These are phyloP conservation scores for Girardia tigrina DNA, from an alignment of 2,888 invertebrate genomes.

Conservation along the genomic window DNA sequence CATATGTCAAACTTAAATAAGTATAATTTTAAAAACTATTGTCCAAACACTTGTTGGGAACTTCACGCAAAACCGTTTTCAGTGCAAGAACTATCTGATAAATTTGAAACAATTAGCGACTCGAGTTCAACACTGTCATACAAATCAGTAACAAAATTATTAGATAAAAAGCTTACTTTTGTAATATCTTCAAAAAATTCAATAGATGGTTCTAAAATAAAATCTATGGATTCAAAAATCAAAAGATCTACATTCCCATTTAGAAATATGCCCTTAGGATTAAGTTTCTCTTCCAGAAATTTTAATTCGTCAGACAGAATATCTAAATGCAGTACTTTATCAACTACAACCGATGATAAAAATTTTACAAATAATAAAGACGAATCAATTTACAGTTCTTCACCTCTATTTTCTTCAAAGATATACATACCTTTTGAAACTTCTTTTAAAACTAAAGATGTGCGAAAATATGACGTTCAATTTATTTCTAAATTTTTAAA, in stretches of 20 bases:
- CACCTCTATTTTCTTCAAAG: neutral
- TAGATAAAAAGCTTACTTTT: neutral
- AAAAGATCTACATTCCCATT: neutral
- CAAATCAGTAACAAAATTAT: neutral
- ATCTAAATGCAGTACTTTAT: too few species aligned
- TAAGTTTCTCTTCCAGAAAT: neutral
- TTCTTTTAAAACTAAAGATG: neutral
- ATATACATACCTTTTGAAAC: neutral
- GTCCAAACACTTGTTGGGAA: neutral
- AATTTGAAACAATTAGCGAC: conserved; percentile 6
- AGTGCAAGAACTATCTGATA: conserved; percentile 12
- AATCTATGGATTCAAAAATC: neutral
- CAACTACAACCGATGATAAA: neutral
- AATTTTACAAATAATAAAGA: neutral
- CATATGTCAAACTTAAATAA: neutral
- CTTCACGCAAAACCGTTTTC: conserved; percentile 13
- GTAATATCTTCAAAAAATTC: neutral
- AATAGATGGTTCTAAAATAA: neutral
- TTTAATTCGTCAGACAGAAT: neutral
- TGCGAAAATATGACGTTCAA: neutral
- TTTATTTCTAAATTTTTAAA: neutral
- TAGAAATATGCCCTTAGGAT: neutral
- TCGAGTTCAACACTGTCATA: neutral
- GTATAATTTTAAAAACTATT: neutral
- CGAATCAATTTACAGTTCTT: neutral